Conservation (phyloP, 1,140 invertebrate species). For the Diabrotica undecimpunctata region DNA sequence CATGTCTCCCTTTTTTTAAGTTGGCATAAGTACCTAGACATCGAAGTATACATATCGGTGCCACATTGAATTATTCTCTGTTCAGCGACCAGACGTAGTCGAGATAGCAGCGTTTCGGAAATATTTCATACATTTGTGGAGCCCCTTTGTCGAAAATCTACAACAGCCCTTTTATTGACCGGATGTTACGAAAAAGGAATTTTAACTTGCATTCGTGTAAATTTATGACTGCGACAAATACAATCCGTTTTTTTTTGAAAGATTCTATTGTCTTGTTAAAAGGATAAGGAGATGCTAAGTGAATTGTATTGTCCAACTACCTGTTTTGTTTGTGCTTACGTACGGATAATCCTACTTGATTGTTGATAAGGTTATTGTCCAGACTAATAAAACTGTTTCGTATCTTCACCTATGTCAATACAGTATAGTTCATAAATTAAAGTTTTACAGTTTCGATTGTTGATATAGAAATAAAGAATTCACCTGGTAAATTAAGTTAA, state of each 20-base stretch:
- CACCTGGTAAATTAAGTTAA: no score
- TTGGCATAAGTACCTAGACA: no score
- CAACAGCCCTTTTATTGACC: slow-evolving; percentile 1
- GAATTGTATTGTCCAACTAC: neutral
- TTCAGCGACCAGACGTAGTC: neutral
- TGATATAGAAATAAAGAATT: no score
- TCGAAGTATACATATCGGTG: neutral
- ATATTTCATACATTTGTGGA: neutral
- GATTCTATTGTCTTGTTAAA: neutral
- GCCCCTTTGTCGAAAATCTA: neutral
- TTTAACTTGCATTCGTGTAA: neutral
- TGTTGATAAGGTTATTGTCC: no score
- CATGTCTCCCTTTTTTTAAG: no score
- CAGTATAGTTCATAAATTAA: no score
- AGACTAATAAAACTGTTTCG: no score
- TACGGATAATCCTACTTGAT: no score
- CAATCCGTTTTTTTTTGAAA: neutral
- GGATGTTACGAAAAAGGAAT: slow-evolving; percentile 1
- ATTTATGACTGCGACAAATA: neutral
- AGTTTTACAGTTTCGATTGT: no score
- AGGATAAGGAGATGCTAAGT: no score
- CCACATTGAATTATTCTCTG: neutral
- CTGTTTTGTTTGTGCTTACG: no score
- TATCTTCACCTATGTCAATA: no score
- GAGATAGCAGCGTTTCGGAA: neutral